Conservation (phyloP, 2,113 vertebrate genomes). For the Odontesthes bonariensis region DNA sequence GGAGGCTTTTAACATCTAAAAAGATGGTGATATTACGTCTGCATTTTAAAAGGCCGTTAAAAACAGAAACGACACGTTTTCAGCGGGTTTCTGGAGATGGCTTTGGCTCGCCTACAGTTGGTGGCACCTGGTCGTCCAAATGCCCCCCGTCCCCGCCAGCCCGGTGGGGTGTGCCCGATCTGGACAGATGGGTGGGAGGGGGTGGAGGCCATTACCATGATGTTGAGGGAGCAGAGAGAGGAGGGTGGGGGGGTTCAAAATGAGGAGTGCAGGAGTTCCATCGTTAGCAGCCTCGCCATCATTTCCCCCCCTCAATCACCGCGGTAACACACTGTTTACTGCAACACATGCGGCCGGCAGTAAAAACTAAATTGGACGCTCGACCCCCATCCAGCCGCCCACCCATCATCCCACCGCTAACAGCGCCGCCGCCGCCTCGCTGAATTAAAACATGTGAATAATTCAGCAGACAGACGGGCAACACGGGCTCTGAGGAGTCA, state of each 20-base stretch:
- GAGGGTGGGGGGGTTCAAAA: conserved; percentile 50
- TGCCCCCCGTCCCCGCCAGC: conserved; percentile 25
- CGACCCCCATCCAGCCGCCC: background rate
- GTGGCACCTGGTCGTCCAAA: conserved; percentile 53
- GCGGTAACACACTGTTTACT: conserved; percentile 69
- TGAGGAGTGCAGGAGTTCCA: conserved; percentile 62
- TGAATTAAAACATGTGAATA: conserved; percentile 74
- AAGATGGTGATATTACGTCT: background rate
- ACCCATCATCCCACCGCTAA: conserved; percentile 31
- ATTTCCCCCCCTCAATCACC: conserved; percentile 54
- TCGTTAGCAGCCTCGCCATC: conserved; percentile 34
- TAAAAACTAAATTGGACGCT: conserved; percentile 61
- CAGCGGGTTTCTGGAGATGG: conserved; percentile 3
- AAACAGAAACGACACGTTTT: too few relatives aligned
- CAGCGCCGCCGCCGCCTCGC: conserved; percentile 20
- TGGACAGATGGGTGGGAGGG: conserved; percentile 77
- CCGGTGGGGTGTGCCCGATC: conserved; percentile 32
- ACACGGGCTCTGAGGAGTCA: conserved; percentile 62
- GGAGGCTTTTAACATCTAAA: background rate
- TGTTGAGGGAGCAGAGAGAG: conserved; percentile 36
- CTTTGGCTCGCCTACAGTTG: conserved; percentile 22
- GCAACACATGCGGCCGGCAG: conserved; percentile 62
- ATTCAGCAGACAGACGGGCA: conserved; percentile 62
- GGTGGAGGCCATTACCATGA: conserved; percentile 69
- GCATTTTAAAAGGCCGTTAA: too few relatives aligned